Evolutionary conservation across 1,140 invertebrate genomes (phyloP).

Genomic region (Drosophila murphyi): DNA sequence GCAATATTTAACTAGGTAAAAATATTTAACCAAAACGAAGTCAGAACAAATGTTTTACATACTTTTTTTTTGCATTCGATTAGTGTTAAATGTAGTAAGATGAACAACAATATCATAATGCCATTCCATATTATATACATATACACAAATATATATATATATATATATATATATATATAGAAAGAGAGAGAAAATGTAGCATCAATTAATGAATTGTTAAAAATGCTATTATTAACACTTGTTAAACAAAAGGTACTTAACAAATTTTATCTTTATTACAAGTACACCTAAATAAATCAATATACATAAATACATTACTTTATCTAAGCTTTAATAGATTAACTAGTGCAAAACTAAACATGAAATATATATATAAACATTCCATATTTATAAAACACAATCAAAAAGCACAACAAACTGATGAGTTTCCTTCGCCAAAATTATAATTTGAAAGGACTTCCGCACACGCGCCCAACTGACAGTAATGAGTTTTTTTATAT

Average conservation of each 20-base stretch:
- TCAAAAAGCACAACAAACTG: conserved; percentile 1
- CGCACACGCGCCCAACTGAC: not conserved
- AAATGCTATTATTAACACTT: conserved; percentile 61
- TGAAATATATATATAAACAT: not conserved
- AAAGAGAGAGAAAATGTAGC: conserved; percentile 18
- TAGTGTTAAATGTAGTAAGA: conserved; percentile 48
- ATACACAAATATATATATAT: conserved; percentile 43
- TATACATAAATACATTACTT: conserved; percentile 52
- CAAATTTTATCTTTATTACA: conserved; percentile 80
- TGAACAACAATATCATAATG: conserved; percentile 64
- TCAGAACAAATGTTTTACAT: conserved; percentile 31
- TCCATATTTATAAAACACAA: conserved; percentile 24
- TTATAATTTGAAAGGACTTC: conserved; percentile 8
- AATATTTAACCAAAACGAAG: conserved; percentile 25
- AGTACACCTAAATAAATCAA: conserved; percentile 46
- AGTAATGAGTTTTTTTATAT: not conserved
- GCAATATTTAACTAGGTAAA: conserved; percentile 48
- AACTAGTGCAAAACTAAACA: conserved; percentile 56
- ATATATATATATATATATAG: conserved; percentile 14
- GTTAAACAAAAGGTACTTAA: conserved; percentile 79
- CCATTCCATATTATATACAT: conserved; percentile 72
- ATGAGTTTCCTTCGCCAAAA: not conserved
- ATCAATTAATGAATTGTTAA: conserved; percentile 46
- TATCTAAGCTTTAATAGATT: conserved; percentile 81
- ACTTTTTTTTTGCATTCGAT: conserved; percentile 57